Percentiles rank a stretch among this genome's conserved stretches.
Conservation (phyloP, 2,113 vertebrate genomes). For the Microcebus tavaratra region DNA sequence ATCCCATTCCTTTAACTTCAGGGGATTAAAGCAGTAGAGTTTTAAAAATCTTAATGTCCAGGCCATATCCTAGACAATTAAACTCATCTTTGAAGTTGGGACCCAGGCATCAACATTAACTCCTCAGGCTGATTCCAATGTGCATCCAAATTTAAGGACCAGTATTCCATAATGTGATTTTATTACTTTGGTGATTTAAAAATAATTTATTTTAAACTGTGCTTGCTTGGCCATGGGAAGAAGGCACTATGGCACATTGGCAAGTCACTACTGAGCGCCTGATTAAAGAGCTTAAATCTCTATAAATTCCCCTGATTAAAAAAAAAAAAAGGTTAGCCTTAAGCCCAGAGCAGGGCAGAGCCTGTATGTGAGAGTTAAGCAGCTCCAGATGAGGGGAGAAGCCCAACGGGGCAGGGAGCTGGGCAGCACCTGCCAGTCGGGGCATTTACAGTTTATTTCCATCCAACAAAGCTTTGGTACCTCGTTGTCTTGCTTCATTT, state of each 20-base stretch:
- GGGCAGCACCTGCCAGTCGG: background rate
- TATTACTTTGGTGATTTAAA: background rate
- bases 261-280: background rate
- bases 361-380: background rate
- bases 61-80: background rate
- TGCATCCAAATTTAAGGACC: background rate
- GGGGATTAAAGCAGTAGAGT: background rate
- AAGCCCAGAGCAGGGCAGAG: background rate
- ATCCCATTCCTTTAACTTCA: background rate
- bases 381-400: background rate
- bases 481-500: slow-evolving; percentile 16
- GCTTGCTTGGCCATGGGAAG: background rate
- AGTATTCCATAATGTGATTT: background rate
- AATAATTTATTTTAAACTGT: slow-evolving; percentile 19
- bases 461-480: background rate
- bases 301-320: slow-evolving; percentile 28
- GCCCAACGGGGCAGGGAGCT: background rate
- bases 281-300: slow-evolving; percentile 29
- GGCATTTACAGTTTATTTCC: background rate
- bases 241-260: background rate
- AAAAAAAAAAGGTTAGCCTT: background rate
- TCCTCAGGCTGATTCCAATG: background rate
- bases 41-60: background rate
- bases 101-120: background rate
- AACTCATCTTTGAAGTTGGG: background rate